phyloP scores from a whole-genome alignment of 2,797 vertebrate genomes.

The Poecilia wingei region DNA sequence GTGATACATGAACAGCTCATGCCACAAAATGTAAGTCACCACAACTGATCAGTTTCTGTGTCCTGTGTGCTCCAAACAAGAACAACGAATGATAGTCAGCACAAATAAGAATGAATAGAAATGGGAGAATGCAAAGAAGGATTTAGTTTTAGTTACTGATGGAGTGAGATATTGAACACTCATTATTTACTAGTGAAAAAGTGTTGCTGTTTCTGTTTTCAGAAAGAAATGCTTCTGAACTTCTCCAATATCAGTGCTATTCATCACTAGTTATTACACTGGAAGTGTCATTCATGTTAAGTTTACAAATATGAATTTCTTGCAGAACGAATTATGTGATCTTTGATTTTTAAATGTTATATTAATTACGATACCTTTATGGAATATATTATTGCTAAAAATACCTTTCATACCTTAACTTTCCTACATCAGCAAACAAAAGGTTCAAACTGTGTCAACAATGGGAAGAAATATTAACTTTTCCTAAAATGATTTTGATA shows the following conservation, averaged over 20 bases:
- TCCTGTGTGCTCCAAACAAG: neutral
- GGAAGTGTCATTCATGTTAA: neutral
- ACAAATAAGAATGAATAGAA: neutral
- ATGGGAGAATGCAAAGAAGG: neutral
- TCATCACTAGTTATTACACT: neutral
- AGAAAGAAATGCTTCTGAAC: neutral
- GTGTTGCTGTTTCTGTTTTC: neutral
- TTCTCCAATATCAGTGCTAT: neutral
- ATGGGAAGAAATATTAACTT: neutral
- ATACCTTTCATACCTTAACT: neutral
- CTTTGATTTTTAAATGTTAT: neutral
- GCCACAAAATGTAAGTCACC: neutral
- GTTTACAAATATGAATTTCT: neutral
- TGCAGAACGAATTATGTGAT: neutral
- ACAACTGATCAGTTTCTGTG: neutral
- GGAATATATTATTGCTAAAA: neutral
- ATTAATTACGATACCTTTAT: neutral
- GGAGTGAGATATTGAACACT: neutral
- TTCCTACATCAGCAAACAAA: neutral
- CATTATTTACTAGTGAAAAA: neutral
- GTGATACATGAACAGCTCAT: neutral
- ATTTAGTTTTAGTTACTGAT: neutral
- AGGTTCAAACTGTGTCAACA: neutral
- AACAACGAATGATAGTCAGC: neutral
- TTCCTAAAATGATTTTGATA: neutral